Evolutionary conservation across 2,797 vertebrate species (phyloP).

Genomic region (Helarctos malayanus): DNA sequence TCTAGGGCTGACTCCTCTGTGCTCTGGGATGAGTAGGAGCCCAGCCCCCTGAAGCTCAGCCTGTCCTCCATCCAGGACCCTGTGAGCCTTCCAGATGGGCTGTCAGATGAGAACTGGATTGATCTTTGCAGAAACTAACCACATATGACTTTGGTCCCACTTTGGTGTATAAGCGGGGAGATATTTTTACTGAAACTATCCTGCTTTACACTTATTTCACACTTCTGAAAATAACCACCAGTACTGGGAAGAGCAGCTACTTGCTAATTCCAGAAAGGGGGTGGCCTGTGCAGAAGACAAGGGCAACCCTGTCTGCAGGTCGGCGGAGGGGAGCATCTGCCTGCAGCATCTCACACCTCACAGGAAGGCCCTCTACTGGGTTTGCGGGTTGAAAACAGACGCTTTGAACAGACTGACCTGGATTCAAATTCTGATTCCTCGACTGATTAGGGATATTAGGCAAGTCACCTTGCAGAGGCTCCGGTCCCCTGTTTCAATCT

Average conservation of each 20-base stretch:
- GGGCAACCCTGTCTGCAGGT: not conserved
- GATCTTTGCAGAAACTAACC: not conserved
- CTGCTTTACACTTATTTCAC: conserved; percentile 44
- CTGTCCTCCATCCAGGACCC: not conserved
- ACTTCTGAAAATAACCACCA: conserved; percentile 58
- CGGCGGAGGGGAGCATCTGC: fast-evolving
- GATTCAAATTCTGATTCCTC: not conserved
- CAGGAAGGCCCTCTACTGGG: not conserved
- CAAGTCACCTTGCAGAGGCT: not conserved
- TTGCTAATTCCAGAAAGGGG: conserved; percentile 48
- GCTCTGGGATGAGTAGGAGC: not conserved
- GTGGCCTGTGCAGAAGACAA: not conserved
- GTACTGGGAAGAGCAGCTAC: conserved; percentile 35
- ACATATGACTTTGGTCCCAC: not conserved
- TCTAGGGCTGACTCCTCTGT: not conserved
- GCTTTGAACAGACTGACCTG: not conserved
- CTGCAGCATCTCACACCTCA: not conserved
- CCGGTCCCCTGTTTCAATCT: not conserved
- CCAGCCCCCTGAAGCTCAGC: not conserved
- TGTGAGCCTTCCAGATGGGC: not conserved
- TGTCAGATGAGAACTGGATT: not conserved
- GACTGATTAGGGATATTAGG: not conserved
- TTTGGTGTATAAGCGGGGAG: not conserved
- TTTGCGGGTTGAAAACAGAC: not conserved
- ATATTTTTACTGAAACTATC: conserved; percentile 60